These are phyloP conservation scores for Paralichthys olivaceus DNA, from an alignment of 2,113 vertebrate species.

Conservation along the genomic window DNA sequence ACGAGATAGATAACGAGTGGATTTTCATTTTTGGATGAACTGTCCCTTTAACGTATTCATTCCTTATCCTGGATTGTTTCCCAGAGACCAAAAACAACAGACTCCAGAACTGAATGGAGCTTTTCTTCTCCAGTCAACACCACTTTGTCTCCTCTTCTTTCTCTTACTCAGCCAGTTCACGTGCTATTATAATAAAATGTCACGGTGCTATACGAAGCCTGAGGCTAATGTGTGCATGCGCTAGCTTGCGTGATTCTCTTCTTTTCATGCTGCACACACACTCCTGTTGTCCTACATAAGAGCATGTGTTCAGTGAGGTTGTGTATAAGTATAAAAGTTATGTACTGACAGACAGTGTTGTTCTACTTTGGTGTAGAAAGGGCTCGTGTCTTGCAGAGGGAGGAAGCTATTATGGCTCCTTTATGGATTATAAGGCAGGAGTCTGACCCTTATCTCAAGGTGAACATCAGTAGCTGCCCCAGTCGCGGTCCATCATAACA, in stretches of 20 bases:
- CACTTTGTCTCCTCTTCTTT: neutral
- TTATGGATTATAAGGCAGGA: conserved; percentile 78
- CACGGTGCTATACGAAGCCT: neutral
- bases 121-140: neutral
- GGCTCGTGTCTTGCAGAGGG: conserved; percentile 64
- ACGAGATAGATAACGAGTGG: too few relatives aligned
- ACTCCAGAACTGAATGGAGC: neutral
- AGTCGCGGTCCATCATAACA: conserved; percentile 67
- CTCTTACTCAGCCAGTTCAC: neutral
- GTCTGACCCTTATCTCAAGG: conserved; percentile 78
- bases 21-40: too few relatives aligned
- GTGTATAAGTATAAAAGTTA: conserved; percentile 30
- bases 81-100: neutral
- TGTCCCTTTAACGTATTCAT: neutral
- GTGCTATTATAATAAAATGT: neutral
- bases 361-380: conserved; percentile 63
- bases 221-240: neutral
- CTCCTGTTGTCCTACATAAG: neutral
- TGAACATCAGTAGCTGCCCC: conserved; percentile 70
- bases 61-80: neutral
- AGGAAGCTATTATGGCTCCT: conserved; percentile 70
- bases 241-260: neutral
- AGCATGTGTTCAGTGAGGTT: conserved; percentile 26
- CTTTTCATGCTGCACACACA: neutral
- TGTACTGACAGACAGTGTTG: conserved; percentile 39